Evolutionary conservation across 1,140 invertebrate species (phyloP), one percentile per base, ranked within the genome.

Genomic region (Nasonia longicornis): DNA sequence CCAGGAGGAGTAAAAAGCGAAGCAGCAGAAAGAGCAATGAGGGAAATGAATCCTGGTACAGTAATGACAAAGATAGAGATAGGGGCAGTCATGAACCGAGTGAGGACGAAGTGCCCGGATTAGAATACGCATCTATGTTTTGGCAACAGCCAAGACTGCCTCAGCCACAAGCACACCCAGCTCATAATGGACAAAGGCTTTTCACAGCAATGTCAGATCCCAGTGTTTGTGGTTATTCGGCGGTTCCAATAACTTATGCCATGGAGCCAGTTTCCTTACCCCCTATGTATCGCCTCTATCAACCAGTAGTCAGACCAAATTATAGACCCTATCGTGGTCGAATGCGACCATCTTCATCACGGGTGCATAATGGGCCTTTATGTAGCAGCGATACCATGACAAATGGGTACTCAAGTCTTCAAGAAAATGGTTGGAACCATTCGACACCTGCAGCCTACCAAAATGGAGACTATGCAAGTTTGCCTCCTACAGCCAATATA

Each of bases 231-330:
- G 91, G 90, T 77, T 93, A 93, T 83, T 90, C 91, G 0, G 84
- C 89, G 3, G 88, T 91, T 82, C 90, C 91, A 12, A 85, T 92
- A 71, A 89, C 91, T 6, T 91, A 91, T 35, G 78, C 91, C 0
- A 89, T 91, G 87, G 92, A 93, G 82, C 91, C 92, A 0, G 88
- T 93, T 84, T 92, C 92, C 11, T 84, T 93, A 72, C 79, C 87
- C 0, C 80, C 86, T 0, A 87, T 91, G 85, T 91, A 90, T 81
- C 86, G 86, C 3, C 42, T 89, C 8, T 89, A 88, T 66, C 88
- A 89, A 31, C 88, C 89, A 3, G 77, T 89, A 22, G 82, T 88
- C 7, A 80, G 84, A 58, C 81, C 87, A 14, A 88, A 87, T 66
- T 86, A 88, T 8, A 87, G 86, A 82, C 66, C 85, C 4, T 84